These are phyloP conservation scores for Pardalotus punctatus DNA, from an alignment of 2,113 vertebrate species.

Conservation along the genomic window DNA sequence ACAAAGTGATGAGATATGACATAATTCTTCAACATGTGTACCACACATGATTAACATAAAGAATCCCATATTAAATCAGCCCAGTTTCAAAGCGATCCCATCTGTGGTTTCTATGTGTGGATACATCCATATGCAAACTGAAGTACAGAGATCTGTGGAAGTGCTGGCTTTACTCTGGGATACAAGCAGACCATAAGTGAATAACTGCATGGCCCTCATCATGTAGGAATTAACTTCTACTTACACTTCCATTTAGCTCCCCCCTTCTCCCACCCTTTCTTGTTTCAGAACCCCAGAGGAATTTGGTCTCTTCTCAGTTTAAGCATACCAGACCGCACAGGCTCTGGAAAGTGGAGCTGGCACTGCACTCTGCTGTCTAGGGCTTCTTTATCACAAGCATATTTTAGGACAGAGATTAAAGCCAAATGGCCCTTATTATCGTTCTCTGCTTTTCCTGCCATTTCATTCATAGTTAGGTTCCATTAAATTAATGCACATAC, in stretches of 20 bases:
- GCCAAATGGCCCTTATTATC: neutral
- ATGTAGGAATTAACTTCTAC: neutral
- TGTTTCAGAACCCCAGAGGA: neutral
- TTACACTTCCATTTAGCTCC: neutral
- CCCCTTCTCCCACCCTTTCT: neutral
- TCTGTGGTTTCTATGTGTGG: slow-evolving; percentile 10
- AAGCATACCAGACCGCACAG: accelerated
- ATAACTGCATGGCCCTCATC: neutral
- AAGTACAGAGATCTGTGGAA: neutral
- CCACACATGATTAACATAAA: slow-evolving; percentile 52
- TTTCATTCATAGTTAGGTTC: neutral
- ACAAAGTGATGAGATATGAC: slow-evolving; percentile 59
- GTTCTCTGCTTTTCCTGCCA: neutral
- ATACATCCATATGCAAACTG: neutral
- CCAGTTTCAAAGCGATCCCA: neutral
- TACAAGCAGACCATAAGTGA: neutral
- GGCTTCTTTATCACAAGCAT: neutral
- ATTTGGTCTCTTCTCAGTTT: neutral
- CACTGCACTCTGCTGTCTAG: neutral
- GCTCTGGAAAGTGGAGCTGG: neutral
- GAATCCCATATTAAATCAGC: neutral
- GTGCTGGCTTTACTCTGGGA: neutral
- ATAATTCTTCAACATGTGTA: slow-evolving; percentile 62
- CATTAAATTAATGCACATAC: neutral
- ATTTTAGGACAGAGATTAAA: neutral